A percentile compares a stretch with the other conserved stretches of the same genome.
These are phyloP conservation scores for Eulemur albifrons DNA, from an alignment of 2,797 vertebrate genomes.

Conservation along the genomic window DNA sequence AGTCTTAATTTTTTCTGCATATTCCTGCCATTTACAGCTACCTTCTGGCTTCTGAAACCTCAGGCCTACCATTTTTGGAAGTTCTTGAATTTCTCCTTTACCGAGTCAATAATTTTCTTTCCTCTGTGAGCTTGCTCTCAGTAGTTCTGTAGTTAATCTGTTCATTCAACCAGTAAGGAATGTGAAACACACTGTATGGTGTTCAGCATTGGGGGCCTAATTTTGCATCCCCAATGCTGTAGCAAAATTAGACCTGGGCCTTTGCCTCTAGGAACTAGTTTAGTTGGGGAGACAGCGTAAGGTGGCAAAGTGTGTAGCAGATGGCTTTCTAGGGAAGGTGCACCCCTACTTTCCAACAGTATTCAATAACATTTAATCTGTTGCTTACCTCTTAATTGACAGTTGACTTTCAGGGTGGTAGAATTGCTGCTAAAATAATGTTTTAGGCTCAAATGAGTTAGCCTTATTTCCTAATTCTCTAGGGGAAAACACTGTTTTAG, in stretches of 20 bases:
- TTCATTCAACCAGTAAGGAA: not conserved
- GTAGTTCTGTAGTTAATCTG: not conserved
- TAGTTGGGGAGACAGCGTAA: not conserved
- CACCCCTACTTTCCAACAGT: not conserved
- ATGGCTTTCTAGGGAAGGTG: not conserved
- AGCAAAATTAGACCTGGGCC: not conserved
- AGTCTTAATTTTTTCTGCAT: not conserved
- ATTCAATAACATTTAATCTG: not conserved
- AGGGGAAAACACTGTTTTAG: not conserved
- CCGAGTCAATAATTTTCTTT: not conserved
- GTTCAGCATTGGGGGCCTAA: not conserved
- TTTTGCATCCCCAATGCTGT: too few species aligned
- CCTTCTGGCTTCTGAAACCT: not conserved
- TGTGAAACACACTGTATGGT: not conserved
- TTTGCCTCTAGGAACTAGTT: not conserved
- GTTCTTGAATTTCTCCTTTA: not conserved
- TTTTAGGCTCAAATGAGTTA: not conserved
- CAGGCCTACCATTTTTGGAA: not conserved
- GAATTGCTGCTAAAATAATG: constrained; percentile 6
- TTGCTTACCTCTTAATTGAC: constrained; percentile 9
- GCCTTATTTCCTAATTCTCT: not conserved
- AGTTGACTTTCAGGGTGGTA: not conserved
- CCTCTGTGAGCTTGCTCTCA: not conserved
- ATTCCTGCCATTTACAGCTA: not conserved
- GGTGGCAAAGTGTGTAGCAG: not conserved